phyloP scores from a whole-genome alignment of 2,888 invertebrate species.

The Ischnura elegans region DNA sequence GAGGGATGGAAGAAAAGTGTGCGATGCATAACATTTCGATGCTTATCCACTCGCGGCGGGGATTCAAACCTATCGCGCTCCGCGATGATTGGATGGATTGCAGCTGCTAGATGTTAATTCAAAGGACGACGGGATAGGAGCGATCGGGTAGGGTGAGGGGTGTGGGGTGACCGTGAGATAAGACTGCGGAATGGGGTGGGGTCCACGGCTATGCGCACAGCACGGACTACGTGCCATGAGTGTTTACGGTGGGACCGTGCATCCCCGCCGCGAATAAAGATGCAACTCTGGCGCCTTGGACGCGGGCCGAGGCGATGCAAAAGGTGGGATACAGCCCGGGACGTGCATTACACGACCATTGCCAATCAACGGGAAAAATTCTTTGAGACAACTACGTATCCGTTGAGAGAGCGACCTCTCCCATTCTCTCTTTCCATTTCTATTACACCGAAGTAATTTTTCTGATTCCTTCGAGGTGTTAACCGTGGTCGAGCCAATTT shows the following conservation, averaged over 20 bases:
- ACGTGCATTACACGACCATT: slow-evolving; percentile 44
- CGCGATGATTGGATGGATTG: slow-evolving; percentile 27
- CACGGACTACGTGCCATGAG: slow-evolving; percentile 36
- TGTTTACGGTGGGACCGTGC: background rate
- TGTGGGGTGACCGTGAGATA: background rate
- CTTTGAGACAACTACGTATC: background rate
- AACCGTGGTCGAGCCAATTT: background rate
- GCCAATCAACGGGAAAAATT: slow-evolving; percentile 56
- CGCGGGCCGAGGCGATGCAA: slow-evolving; percentile 35
- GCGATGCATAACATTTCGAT: slow-evolving; percentile 21
- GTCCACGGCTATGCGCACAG: background rate
- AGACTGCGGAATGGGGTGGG: background rate
- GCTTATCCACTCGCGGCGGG: slow-evolving; percentile 14
- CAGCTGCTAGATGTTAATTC: slow-evolving; percentile 23
- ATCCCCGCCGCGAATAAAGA: slow-evolving; percentile 33
- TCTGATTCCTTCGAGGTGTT: background rate
- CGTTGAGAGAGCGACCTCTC: background rate
- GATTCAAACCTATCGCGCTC: slow-evolving; percentile 13
- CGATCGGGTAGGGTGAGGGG: background rate
- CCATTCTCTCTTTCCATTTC: background rate
- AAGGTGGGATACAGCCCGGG: slow-evolving; percentile 48
- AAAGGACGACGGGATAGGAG: background rate
- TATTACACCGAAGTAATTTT: background rate
- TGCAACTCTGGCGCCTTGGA: slow-evolving; percentile 49
- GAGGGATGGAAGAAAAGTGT: background rate